Base-by-base conservation (phyloP, 2,797 vertebrate genomes). In the Avahi laniger region DNA sequence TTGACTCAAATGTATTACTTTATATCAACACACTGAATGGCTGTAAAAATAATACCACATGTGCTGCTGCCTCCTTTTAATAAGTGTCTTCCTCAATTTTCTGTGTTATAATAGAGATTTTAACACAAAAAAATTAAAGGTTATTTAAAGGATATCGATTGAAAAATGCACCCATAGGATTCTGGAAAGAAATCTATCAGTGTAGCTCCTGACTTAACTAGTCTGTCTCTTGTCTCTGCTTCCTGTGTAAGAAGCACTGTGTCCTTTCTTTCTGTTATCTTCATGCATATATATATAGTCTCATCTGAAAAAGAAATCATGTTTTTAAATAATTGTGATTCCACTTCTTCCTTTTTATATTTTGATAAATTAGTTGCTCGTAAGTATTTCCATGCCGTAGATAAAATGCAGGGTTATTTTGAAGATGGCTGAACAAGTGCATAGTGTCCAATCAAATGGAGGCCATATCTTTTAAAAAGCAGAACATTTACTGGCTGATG, bases 31-130 rank as follows among this genome's bases (percentile, higher is more conserved):
- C 97, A 96, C 96, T 54, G 98, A 98, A 98, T 98, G 98, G 97
- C 98, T 98, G 98, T 98, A 98, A 98, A 99, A 99, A 99, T 98
- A 98, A 98, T 98, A 98, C 98, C 98, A 98, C 98, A 99, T 98
- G 98, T 98, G 98, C 94, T 78, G 97, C 98, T 98, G 98, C 97
- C 98, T 98, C 98, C 96, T 98, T 98, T 98, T 98, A 99, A 98
- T 99, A 98, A 98, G 98, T 99, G 98, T 99, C 98, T 99, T 99
- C 98, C 98, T 99, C 98, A 98, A 98, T 99, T 99, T 99, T 98
- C 98, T 90, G 89, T 79, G 97, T 96, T 98, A 98, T 95, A 98
- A 98, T 97, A 97, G 98, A 98, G 98, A 98, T 98, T 98, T 98
- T 97, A 98, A 97, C 92, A 80, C 94, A 96, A 93, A 96, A 94